Evolutionary conservation across 2,113 vertebrate species (phyloP).

Genomic region (Semicossyphus pulcher): DNA sequence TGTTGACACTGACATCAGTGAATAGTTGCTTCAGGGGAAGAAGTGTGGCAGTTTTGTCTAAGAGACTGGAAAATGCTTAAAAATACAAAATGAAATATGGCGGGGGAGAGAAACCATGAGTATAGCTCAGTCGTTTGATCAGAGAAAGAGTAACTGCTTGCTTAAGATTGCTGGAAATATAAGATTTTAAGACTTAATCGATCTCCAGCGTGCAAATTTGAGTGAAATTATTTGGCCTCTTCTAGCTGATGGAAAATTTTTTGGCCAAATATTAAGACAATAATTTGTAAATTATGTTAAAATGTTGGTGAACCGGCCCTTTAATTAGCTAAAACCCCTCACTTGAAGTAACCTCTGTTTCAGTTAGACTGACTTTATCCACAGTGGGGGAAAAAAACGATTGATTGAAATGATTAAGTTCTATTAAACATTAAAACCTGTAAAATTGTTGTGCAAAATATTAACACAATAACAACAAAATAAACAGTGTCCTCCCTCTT

Average conservation of each 20-base stretch:
- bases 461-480: too few species aligned
- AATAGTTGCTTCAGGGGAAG: not conserved
- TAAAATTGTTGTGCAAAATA: too few species aligned
- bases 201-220: not conserved
- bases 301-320: too few species aligned
- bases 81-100: not conserved
- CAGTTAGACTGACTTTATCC: too few species aligned
- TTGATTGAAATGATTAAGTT: too few species aligned
- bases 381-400: too few species aligned
- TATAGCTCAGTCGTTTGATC: slow-evolving; percentile 1
- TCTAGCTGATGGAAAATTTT: not conserved
- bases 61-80: not conserved
- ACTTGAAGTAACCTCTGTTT: too few species aligned
- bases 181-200: not conserved
- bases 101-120: not conserved
- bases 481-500: too few species aligned
- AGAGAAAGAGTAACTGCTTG: not conserved
- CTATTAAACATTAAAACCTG: too few species aligned
- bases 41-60: slow-evolving; percentile 13
- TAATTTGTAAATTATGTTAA: not conserved
- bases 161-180: not conserved
- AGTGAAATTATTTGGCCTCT: not conserved
- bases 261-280: not conserved
- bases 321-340: too few species aligned
- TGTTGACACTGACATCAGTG: not conserved